Base-by-base conservation (phyloP, 1,140 invertebrate genomes). In the Popillia japonica region DNA sequence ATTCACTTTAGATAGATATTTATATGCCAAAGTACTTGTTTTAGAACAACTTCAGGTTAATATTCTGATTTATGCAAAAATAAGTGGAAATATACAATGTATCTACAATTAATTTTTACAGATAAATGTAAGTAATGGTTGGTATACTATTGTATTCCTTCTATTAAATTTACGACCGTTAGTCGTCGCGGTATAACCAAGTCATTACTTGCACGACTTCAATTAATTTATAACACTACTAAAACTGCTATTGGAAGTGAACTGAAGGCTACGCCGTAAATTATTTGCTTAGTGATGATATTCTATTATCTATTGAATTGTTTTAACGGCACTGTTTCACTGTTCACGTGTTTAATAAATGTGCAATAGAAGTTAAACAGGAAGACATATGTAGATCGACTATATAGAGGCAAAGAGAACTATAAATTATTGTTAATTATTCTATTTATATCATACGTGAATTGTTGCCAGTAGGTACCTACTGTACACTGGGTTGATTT, bases 211-310 rank as follows among this genome's bases (percentile, higher is more conserved):
- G 61, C 27, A 68, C 61, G 61, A 22, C 9, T 68, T 68, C 61
- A 11, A 27, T 68, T 68, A 68, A 68, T 68, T 23, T 27, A 68
- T 68, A 68, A 34, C 61, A 9, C 20, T 23, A 17, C 20, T 68
- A 68, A 23, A 68, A 20, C 61, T 23, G 61, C 22, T 68, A 34
- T 68, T 68, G 27, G 61, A 27, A 68, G 8, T 27, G 61, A 68
- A 68, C 27, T 14, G 61, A 68, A 34, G 61, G 22, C 61, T 55
- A 55, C 17, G 6, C 14, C 14, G 0, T 55, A n/a, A 9, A 34
- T 68, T 68, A 34, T 68, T 34, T 34, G 61, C 27, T 68, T 22
- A 27, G 10, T 10, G 22, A 68, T 34, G 27, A 68, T 34, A 22
- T 14, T 27, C 20, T 68, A 68, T 68, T 34, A 22, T 34, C 17